Evolutionary conservation across 2,113 vertebrate species (phyloP).

Genomic region (Elanoides forficatus): DNA sequence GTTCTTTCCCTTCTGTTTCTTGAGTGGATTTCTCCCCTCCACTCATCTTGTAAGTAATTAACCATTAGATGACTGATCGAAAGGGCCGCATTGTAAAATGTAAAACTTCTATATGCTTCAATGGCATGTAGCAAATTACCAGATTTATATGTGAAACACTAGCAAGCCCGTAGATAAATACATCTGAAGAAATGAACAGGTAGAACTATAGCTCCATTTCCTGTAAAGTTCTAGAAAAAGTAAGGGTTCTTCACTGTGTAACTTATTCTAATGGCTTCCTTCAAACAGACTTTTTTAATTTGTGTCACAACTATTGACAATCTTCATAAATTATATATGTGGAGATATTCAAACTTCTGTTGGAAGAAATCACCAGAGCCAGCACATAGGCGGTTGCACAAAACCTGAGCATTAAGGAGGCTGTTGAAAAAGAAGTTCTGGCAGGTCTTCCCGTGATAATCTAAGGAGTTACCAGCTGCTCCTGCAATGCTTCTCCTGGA

Average conservation of each 20-base stretch:
- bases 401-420: neutral
- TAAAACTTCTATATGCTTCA: neutral
- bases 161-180: neutral
- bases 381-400: neutral
- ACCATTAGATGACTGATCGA: neutral
- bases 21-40: neutral
- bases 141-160: neutral
- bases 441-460: neutral
- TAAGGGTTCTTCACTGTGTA: neutral
- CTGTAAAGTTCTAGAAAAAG: neutral
- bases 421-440: neutral
- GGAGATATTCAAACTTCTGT: neutral
- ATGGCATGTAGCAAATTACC: neutral
- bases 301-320: neutral
- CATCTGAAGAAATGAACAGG: neutral
- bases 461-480: constrained; percentile 10
- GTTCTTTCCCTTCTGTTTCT: neutral
- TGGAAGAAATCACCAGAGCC: neutral
- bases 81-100: neutral
- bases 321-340: neutral
- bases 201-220: neutral
- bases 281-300: neutral
- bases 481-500: neutral
- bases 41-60: neutral
- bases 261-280: neutral